These are phyloP conservation scores for Cottus gobio DNA, from an alignment of 2,113 vertebrate genomes.

Conservation along the genomic window DNA sequence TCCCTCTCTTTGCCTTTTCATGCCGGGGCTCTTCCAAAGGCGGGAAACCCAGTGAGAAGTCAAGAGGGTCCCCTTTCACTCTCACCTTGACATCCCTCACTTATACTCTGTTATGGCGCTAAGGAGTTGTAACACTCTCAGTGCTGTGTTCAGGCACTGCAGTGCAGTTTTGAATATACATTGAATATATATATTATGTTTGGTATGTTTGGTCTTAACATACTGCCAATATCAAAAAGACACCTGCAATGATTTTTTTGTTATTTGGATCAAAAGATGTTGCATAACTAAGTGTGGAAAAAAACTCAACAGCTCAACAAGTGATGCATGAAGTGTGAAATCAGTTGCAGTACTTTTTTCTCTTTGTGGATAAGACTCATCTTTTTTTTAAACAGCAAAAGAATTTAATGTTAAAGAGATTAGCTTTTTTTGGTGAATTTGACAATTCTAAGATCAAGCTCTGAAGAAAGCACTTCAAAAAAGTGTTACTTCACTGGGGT, in stretches of 20 bases:
- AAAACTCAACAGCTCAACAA: slow-evolving; percentile 7
- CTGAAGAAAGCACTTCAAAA: neutral
- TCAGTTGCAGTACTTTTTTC: neutral
- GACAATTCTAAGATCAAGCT: neutral
- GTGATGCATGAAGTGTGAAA: neutral
- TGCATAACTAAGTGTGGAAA: neutral
- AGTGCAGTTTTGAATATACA: no score
- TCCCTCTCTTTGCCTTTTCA: slow-evolving; percentile 65
- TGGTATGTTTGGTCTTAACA: no score
- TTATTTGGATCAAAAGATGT: neutral
- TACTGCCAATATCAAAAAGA: neutral
- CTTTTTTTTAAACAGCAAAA: neutral
- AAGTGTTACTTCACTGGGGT: no score
- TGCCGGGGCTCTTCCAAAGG: slow-evolving; percentile 61
- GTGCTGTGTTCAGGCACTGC: neutral
- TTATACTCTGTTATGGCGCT: neutral
- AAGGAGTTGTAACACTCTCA: neutral
- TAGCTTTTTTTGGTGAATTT: neutral
- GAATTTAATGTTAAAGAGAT: neutral
- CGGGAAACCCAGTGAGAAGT: slow-evolving; percentile 69
- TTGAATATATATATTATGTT: neutral
- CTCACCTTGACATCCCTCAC: slow-evolving; percentile 58
- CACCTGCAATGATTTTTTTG: neutral
- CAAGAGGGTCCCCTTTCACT: slow-evolving; percentile 74
- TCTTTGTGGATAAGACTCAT: slow-evolving; percentile 21